A percentile compares a stretch with the other conserved stretches of the same genome.
phyloP scores from a whole-genome alignment of 2,113 vertebrate species.

The Zingel zingel region DNA sequence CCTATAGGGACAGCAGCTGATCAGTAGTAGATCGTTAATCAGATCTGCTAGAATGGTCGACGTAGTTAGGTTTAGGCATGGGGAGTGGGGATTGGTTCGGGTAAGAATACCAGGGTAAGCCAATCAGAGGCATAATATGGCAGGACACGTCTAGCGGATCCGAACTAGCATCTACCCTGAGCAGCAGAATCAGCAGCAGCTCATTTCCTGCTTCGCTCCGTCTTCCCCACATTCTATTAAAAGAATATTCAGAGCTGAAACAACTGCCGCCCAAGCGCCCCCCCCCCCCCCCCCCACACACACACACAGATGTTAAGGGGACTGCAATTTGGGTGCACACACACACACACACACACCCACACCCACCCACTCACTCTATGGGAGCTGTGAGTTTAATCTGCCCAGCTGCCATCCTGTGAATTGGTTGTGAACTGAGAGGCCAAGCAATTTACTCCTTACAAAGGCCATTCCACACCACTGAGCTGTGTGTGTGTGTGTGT shows the following conservation, averaged over 20 bases:
- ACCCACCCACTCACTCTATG: neutral
- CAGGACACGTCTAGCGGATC: no score
- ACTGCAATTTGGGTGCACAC: constrained; percentile 13
- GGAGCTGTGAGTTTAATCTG: constrained; percentile 59
- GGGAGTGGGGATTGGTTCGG: no score
- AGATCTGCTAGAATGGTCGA: no score
- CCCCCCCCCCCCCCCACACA: no score
- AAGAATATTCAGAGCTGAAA: neutral
- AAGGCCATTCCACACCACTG: constrained; percentile 62
- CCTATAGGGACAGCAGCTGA: neutral
- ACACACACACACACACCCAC: constrained; percentile 5
- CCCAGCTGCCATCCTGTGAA: constrained; percentile 61
- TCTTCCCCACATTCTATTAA: neutral
- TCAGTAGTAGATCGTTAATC: no score
- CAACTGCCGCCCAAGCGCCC: no score
- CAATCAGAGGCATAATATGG: no score
- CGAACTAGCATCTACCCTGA: no score
- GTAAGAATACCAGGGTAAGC: no score
- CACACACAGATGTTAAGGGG: neutral
- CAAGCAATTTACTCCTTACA: constrained; percentile 72
- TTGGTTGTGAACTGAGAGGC: constrained; percentile 65
- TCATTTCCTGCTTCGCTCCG: neutral
- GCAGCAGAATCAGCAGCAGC: neutral
- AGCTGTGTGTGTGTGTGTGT: constrained; percentile 43
- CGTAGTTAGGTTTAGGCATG: no score